These are phyloP conservation scores for Anoplopoma fimbria DNA, from an alignment of 2,113 vertebrate genomes.

Conservation along the genomic window DNA sequence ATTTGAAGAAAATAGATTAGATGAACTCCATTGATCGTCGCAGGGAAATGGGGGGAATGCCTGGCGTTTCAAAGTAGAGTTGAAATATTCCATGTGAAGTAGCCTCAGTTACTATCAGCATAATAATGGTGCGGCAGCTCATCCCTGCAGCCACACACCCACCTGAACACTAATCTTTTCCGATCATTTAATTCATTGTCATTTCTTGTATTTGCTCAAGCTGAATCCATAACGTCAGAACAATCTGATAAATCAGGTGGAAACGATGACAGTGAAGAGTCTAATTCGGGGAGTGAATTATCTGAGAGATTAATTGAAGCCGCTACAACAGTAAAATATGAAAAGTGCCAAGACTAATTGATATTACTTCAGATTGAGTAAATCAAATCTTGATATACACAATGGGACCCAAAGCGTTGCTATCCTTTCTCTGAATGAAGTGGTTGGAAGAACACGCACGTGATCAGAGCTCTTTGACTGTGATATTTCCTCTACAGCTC, in stretches of 20 bases:
- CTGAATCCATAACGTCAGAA: conserved; percentile 17
- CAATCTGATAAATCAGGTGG: conserved; percentile 23
- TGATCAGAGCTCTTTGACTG: background rate
- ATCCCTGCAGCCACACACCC: conserved; percentile 19
- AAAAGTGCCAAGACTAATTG: conserved; percentile 14
- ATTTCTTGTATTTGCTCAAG: conserved; percentile 29
- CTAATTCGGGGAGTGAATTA: conserved; percentile 18
- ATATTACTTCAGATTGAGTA: conserved; percentile 4
- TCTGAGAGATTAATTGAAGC: conserved; percentile 16
- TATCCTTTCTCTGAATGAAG: background rate
- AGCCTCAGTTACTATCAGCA: conserved; percentile 32
- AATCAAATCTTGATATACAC: conserved; percentile 7
- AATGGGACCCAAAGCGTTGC: background rate
- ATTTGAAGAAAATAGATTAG: conserved; percentile 31
- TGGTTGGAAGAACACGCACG: background rate
- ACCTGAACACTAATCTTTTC: conserved; percentile 23
- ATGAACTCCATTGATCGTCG: conserved; percentile 46
- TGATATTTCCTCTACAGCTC: background rate
- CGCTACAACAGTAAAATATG: conserved; percentile 12
- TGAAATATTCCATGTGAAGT: conserved; percentile 46
- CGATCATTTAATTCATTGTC: conserved; percentile 23
- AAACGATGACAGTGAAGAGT: conserved; percentile 21
- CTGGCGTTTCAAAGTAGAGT: conserved; percentile 31
- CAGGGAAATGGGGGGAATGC: conserved; percentile 13
- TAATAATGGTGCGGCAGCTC: conserved; percentile 37